phyloP scores from a whole-genome alignment of 2,113 vertebrate species.

The Cheirogaleus medius region DNA sequence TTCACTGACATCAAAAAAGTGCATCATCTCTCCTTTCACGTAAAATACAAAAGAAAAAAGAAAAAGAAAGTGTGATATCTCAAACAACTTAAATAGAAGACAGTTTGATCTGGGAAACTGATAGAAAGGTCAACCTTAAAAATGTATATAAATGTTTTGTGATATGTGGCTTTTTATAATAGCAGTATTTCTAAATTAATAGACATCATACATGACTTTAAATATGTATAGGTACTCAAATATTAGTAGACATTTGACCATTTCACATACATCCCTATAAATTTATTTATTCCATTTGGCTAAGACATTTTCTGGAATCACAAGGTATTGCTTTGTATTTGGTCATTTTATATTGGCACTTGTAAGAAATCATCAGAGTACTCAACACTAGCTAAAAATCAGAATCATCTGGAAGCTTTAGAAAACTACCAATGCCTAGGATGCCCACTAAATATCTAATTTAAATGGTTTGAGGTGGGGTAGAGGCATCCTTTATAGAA shows the following conservation, averaged over 20 bases:
- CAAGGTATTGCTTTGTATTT: not conserved
- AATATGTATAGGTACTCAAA: not conserved
- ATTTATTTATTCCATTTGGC: not conserved
- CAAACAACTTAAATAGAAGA: not conserved
- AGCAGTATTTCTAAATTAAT: slow-evolving; percentile 16
- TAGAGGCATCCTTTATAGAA: not conserved
- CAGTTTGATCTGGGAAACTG: not conserved
- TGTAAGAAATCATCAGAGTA: not conserved
- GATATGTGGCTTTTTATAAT: slow-evolving; percentile 12
- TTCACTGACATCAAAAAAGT: not conserved
- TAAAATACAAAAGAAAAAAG: too few species aligned
- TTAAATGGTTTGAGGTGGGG: not conserved
- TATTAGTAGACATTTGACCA: not conserved
- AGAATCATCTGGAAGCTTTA: not conserved
- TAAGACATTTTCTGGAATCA: slow-evolving; percentile 38
- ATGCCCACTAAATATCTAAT: not conserved
- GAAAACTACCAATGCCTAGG: not conserved
- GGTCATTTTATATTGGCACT: not conserved
- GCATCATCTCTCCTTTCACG: too few species aligned
- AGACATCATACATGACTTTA: not conserved
- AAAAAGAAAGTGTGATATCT: not conserved
- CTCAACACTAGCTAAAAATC: not conserved
- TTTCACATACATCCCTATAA: not conserved
- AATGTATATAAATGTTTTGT: not conserved
- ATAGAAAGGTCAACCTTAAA: not conserved